These are phyloP conservation scores for Microctenopoma steveboyesi DNA, from an alignment of 2,797 vertebrate genomes.

Conservation along the genomic window DNA sequence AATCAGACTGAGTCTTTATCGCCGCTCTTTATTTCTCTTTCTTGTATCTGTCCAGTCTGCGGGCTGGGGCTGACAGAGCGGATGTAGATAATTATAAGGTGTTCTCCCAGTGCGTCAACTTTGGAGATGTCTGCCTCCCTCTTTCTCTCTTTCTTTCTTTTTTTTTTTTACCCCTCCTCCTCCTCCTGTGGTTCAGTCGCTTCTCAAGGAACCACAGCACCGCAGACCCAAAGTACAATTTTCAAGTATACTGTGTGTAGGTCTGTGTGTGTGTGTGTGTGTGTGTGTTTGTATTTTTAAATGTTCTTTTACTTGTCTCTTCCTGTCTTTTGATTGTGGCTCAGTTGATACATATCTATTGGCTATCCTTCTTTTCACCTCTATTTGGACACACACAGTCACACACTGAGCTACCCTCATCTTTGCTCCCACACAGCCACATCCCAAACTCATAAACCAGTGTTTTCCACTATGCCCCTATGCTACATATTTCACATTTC, in stretches of 20 bases:
- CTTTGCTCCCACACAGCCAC: slow-evolving; percentile 49
- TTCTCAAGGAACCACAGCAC: slow-evolving; percentile 68
- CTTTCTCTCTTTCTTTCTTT: slow-evolving; percentile 45
- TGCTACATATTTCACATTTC: slow-evolving; percentile 46
- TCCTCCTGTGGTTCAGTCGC: slow-evolving; percentile 48
- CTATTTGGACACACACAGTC: slow-evolving; percentile 27
- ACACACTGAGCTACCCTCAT: slow-evolving; percentile 43
- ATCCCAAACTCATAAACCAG: slow-evolving; percentile 59
- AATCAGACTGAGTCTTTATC: slow-evolving; percentile 24
- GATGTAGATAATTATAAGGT: slow-evolving; percentile 86
- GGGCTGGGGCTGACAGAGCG: slow-evolving; percentile 70
- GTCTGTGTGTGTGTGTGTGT: slow-evolving; percentile 21
- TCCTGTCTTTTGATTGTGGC: slow-evolving; percentile 65
- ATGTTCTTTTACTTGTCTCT: slow-evolving; percentile 38
- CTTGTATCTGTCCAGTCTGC: slow-evolving; percentile 56
- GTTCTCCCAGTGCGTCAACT: slow-evolving; percentile 69
- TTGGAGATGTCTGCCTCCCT: slow-evolving; percentile 69
- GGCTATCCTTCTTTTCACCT: slow-evolving; percentile 56
- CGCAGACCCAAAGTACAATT: slow-evolving; percentile 74
- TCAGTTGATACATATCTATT: slow-evolving; percentile 60
- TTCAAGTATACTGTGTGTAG: slow-evolving; percentile 51
- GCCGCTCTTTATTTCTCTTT: slow-evolving; percentile 19
- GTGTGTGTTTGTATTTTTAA: slow-evolving; percentile 18
- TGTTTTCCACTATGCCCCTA: slow-evolving; percentile 45
- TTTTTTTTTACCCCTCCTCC: slow-evolving; percentile 34